Conservation (phyloP, 1,140 invertebrate genomes). For the Pseudomyrmex gracilis region DNA sequence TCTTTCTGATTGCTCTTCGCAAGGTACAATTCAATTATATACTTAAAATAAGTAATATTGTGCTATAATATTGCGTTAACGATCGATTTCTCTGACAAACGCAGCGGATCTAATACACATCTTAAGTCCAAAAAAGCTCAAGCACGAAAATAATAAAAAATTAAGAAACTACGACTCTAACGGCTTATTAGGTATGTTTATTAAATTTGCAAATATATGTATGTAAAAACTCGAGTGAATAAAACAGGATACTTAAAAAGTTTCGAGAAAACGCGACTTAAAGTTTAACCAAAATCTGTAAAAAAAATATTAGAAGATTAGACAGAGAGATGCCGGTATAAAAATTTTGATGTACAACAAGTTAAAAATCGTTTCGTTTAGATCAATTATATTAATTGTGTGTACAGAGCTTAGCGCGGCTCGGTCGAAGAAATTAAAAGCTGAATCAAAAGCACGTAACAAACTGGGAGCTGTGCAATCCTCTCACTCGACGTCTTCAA, state of each 20-base stretch:
- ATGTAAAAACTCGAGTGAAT: not conserved
- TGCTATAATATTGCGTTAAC: not conserved
- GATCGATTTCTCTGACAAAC: not conserved
- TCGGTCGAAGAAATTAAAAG: constrained; percentile 38
- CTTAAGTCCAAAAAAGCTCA: not conserved
- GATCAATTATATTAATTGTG: not conserved
- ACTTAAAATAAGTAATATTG: not conserved
- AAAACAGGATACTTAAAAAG: no score
- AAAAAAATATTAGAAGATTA: no score
- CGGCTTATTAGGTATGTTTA: constrained; percentile 35
- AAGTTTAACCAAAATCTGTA: no score
- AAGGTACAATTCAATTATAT: constrained; percentile 66
- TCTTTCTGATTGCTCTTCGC: constrained; percentile 77
- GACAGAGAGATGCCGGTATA: no score
- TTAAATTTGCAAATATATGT: constrained; percentile 13
- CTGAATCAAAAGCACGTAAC: constrained; percentile 58
- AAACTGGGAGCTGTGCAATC: constrained; percentile 67
- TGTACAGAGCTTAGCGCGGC: constrained; percentile 9
- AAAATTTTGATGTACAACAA: no score
- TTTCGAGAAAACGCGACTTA: no score
- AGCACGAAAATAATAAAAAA: constrained; percentile 24
- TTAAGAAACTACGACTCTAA: constrained; percentile 7
- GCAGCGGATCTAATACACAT: constrained; percentile 52
- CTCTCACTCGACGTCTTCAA: constrained; percentile 59
- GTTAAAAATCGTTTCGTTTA: no score